These are phyloP conservation scores for Sciurus carolinensis DNA, from an alignment of 2,797 vertebrate species.

Conservation along the genomic window DNA sequence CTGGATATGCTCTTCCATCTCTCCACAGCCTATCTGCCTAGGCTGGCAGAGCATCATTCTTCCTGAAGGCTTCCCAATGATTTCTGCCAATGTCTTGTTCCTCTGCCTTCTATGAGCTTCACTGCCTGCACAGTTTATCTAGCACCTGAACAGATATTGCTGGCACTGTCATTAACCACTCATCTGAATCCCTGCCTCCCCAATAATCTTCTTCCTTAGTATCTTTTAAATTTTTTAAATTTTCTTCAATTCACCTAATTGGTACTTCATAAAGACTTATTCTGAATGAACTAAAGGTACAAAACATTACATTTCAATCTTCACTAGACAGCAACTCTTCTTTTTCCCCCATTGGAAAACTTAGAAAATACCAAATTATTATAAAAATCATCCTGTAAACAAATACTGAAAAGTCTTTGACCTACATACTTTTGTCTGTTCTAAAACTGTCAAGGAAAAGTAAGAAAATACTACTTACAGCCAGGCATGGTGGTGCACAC, in stretches of 20 bases:
- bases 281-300: neutral
- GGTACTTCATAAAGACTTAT: neutral
- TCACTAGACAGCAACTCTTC: neutral
- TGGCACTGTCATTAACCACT: neutral
- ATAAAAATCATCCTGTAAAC: neutral
- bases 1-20: neutral
- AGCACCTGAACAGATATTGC: neutral
- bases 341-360: neutral
- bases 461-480: conserved; percentile 24
- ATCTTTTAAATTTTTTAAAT: neutral
- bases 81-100: neutral
- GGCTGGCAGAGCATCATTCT: neutral
- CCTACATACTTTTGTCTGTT: neutral
- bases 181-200: neutral
- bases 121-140: neutral
- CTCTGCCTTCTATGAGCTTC: neutral
- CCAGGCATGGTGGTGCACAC: too few relatives aligned
- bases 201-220: neutral
- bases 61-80: neutral
- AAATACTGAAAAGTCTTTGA: neutral
- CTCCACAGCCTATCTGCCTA: neutral
- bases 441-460: conserved; percentile 34
- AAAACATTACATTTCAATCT: neutral
- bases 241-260: neutral
- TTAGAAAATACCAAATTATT: neutral